These are phyloP conservation scores for Oxycera nigricornis DNA, from an alignment of 2,888 invertebrate genomes.

Conservation along the genomic window DNA sequence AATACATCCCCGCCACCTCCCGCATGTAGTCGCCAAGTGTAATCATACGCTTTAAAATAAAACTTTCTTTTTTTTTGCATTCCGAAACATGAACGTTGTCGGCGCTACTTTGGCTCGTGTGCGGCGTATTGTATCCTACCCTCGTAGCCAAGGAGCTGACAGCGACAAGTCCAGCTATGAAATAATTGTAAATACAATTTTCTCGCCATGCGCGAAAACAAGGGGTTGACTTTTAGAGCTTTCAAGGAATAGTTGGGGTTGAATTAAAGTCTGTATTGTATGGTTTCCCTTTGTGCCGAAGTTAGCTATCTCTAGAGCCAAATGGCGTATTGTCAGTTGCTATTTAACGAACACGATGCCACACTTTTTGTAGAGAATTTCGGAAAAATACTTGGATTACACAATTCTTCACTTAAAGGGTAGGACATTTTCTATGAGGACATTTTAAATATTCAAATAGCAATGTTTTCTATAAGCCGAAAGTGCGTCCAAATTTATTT, in stretches of 20 bases:
- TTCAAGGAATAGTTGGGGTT: background rate
- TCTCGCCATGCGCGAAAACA: slow-evolving; percentile 1
- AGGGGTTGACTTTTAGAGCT: slow-evolving; percentile 4
- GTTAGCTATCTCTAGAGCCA: too few relatives aligned
- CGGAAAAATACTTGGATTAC: too few relatives aligned
- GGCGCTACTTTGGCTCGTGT: background rate
- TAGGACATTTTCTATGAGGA: too few relatives aligned
- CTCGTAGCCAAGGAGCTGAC: slow-evolving; percentile 12
- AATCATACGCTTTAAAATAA: slow-evolving; percentile 29
- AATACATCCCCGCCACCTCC: slow-evolving; percentile 5
- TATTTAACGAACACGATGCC: too few relatives aligned
- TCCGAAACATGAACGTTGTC: slow-evolving; percentile 21
- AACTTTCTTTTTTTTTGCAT: slow-evolving; percentile 22
- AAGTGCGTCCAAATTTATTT: too few relatives aligned
- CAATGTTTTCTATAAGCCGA: too few relatives aligned
- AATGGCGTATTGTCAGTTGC: too few relatives aligned
- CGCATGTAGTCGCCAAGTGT: slow-evolving; percentile 6
- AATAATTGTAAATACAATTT: slow-evolving; percentile 25
- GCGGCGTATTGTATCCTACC: background rate
- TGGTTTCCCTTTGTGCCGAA: background rate
- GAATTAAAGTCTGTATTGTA: background rate
- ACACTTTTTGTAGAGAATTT: too few relatives aligned
- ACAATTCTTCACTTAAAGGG: too few relatives aligned
- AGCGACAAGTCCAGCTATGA: slow-evolving; percentile 4
- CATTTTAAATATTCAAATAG: too few relatives aligned